Conservation (phyloP, 2,797 vertebrate genomes). For the Sebastes iracundus region DNA sequence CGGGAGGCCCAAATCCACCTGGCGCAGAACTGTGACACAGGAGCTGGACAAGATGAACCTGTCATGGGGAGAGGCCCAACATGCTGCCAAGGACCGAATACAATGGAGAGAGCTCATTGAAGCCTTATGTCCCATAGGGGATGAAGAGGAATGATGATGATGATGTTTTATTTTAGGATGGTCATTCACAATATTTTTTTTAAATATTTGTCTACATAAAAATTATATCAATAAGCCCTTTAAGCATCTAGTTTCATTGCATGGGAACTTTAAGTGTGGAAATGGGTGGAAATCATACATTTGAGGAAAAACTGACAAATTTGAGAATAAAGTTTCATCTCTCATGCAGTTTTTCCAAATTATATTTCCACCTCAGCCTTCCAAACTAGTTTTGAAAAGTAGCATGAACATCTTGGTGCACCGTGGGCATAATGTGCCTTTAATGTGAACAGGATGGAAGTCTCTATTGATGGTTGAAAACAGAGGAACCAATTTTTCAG, state of each 20-base stretch:
- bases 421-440: not conserved
- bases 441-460: conserved; percentile 23
- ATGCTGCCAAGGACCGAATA: too few relatives aligned
- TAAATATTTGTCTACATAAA: too few relatives aligned
- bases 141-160: too few relatives aligned
- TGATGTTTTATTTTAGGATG: not conserved
- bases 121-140: too few relatives aligned
- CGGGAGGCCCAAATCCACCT: too few relatives aligned
- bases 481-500: conserved; percentile 26
- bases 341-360: not conserved
- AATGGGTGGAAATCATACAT: not conserved
- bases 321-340: not conserved
- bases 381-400: not conserved
- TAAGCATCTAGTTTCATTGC: not conserved
- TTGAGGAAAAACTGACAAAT: not conserved
- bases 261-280: not conserved
- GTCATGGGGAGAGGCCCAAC: too few relatives aligned
- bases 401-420: not conserved
- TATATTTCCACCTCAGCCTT: not conserved
- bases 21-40: too few relatives aligned
- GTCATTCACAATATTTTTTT: not conserved
- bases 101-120: too few relatives aligned
- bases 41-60: too few relatives aligned
- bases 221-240: fast-evolving
- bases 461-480: conserved; percentile 25